Evolutionary conservation across 2,888 invertebrate genomes (phyloP).

Genomic region (Heteromurus nitidus): DNA sequence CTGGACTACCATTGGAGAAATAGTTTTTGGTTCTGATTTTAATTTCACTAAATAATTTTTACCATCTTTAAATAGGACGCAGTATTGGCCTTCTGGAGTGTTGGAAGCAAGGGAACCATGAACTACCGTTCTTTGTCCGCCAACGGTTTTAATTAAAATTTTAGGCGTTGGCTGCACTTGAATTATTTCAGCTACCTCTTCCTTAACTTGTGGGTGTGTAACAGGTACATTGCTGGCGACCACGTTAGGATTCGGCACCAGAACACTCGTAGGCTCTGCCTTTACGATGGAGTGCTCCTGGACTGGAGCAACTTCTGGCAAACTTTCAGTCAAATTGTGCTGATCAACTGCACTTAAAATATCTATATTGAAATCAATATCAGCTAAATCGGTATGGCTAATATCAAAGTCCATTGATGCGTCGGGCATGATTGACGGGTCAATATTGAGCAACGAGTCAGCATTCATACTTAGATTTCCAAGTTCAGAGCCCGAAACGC

Average conservation of each 20-base stretch:
- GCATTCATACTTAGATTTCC: conserved; percentile 25
- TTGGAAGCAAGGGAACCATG: conserved; percentile 21
- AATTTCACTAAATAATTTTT: conserved; percentile 65
- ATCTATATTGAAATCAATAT: conserved; percentile 71
- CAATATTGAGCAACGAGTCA: conserved; percentile 49
- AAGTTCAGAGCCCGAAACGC: conserved; percentile 7
- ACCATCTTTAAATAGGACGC: conserved; percentile 66
- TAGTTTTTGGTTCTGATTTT: conserved; percentile 42
- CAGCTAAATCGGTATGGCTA: conserved; percentile 57
- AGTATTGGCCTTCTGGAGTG: conserved; percentile 26
- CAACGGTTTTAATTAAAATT: conserved; percentile 68
- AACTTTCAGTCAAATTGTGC: conserved; percentile 41
- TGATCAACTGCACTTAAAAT: conserved; percentile 66
- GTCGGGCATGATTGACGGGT: conserved; percentile 43
- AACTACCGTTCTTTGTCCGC: conserved; percentile 66
- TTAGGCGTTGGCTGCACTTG: conserved; percentile 51
- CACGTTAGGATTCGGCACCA: conserved; percentile 3
- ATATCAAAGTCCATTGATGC: conserved; percentile 55
- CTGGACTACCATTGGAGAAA: conserved; percentile 21
- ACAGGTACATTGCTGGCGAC: not conserved
- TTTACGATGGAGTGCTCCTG: conserved; percentile 1
- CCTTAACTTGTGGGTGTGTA: conserved; percentile 14
- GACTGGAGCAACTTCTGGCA: not conserved
- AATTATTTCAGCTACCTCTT: conserved; percentile 16
- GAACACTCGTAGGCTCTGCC: conserved; percentile 6